These are phyloP conservation scores for Megaptera novaeangliae DNA, from an alignment of 2,113 vertebrate genomes.

Conservation along the genomic window DNA sequence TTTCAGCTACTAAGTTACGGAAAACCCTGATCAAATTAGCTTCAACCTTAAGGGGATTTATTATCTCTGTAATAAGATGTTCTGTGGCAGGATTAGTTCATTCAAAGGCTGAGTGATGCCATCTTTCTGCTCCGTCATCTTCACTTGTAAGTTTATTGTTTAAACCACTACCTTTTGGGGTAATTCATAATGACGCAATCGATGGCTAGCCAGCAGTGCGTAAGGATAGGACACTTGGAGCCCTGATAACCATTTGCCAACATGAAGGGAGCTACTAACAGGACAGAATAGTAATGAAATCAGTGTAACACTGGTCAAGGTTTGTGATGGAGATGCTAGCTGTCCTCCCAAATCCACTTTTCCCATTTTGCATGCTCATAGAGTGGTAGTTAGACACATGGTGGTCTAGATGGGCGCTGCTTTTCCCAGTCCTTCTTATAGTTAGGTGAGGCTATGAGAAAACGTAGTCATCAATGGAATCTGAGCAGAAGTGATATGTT, in stretches of 20 bases:
- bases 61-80: background rate
- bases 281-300: background rate
- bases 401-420: background rate
- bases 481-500: background rate
- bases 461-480: background rate
- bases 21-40: background rate
- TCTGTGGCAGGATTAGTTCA: background rate
- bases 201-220: background rate
- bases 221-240: background rate
- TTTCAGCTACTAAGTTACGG: background rate
- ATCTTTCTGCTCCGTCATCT: background rate
- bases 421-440: background rate
- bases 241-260: background rate
- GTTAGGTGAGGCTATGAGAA: background rate
- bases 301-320: background rate
- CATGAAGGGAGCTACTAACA: background rate
- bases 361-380: background rate
- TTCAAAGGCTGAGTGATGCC: background rate
- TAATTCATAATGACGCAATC: background rate
- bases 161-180: background rate
- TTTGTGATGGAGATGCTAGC: background rate
- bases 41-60: background rate
- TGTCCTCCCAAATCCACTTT: background rate
- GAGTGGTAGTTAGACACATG: background rate
- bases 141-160: background rate